Base-by-base conservation (phyloP, 2,888 invertebrate species). In the Calliopum simillimum region DNA sequence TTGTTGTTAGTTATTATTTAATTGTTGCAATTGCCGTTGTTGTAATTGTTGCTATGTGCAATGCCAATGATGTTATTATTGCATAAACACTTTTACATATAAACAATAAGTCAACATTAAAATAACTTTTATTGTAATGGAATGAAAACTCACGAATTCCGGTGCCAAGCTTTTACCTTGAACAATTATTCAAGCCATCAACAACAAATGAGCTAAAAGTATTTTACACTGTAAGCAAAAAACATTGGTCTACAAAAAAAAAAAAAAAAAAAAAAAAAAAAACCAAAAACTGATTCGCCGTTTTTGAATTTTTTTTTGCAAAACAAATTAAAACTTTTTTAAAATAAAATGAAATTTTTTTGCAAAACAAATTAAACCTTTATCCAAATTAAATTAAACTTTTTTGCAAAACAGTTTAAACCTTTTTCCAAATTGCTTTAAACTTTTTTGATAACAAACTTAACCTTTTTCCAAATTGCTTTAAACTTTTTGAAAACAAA, bases 121-220 rank as follows among this genome's bases (percentile, higher is more conserved):
- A 51, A 51, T 51, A 14, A 53, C 21, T 53, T 53, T 21, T 14
- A 23, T 21, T 53, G 23, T 14, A 53, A 53, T 53, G 49, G 25
- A 58, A 56, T 55, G 58, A 59, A 65, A 61, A 71, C 51, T 63
- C 13, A 69, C 19, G 55, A 67, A 71, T 56, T 71, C 23, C 53
- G n/a, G 25, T 51, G 53, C 53, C 51, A 13, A 53, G 16, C 12
- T 46, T 62, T 71, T 65, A 73, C 63, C 69, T 49, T n/a, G 53
- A 62, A 78, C 65, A 76, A 78, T 75, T 78, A 74, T 19, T 53
- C 19, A 19, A 53, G 53, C 33, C 33, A 33, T 33, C 8, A 33
- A 33, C 33, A 8, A 6, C 3, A 53, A 19, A 19, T 19, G 19
- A 21, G n/a, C 5, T n/a, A 14, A 8, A 5, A 8, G 4, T 23